These are phyloP conservation scores for Hirundo rustica DNA, from an alignment of 2,797 vertebrate species.

Conservation along the genomic window DNA sequence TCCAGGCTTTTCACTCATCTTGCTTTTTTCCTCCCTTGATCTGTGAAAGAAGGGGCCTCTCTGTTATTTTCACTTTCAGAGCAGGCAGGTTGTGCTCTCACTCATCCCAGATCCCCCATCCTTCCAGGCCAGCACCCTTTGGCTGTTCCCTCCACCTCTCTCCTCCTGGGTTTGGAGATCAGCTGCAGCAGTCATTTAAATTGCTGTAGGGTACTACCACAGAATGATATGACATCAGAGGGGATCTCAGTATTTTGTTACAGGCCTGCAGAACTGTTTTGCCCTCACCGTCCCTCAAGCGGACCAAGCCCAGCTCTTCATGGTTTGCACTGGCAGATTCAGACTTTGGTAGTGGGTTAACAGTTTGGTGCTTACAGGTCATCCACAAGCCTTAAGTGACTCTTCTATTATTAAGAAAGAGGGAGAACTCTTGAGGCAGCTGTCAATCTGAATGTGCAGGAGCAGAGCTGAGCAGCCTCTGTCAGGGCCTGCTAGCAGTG, in stretches of 20 bases:
- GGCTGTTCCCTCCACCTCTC: neutral
- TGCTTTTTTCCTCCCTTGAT: neutral
- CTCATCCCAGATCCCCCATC: neutral
- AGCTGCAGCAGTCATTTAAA: neutral
- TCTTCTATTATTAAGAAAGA: neutral
- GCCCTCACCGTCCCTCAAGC: neutral
- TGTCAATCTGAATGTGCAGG: neutral
- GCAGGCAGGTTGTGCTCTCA: neutral
- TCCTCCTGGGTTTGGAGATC: neutral
- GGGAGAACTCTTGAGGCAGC: neutral
- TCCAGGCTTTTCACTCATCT: constrained; percentile 23
- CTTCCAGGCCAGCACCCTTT: neutral
- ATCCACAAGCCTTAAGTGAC: neutral
- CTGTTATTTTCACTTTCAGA: neutral
- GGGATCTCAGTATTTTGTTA: neutral
- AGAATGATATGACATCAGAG: neutral
- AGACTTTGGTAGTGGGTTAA: neutral
- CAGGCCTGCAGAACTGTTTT: neutral
- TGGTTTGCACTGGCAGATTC: neutral
- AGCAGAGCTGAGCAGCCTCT: neutral
- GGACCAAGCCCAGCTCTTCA: neutral
- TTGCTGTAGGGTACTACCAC: neutral
- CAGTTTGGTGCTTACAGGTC: neutral
- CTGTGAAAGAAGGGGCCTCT: neutral
- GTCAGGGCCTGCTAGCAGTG: neutral